These are phyloP conservation scores for Eubucco bourcierii DNA, from an alignment of 2,113 vertebrate genomes.

Conservation along the genomic window DNA sequence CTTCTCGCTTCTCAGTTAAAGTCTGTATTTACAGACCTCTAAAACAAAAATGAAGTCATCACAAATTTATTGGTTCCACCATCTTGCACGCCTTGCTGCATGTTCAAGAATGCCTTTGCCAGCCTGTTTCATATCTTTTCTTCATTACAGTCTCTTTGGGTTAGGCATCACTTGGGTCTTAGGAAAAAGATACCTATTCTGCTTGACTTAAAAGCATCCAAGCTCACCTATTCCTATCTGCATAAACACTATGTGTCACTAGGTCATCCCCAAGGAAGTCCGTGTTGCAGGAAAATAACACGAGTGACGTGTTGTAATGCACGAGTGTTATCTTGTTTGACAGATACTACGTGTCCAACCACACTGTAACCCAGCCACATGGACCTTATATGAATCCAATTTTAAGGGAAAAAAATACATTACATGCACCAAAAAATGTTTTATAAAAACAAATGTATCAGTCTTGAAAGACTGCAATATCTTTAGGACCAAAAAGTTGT, in stretches of 20 bases:
- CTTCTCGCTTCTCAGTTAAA: background rate
- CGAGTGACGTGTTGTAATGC: background rate
- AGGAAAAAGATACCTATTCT: background rate
- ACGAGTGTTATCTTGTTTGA: background rate
- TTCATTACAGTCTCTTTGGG: background rate
- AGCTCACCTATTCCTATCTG: background rate
- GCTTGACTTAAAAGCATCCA: background rate
- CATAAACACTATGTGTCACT: background rate
- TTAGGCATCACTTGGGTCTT: background rate
- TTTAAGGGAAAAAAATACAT: accelerated
- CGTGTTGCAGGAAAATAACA: background rate
- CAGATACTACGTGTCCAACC: background rate
- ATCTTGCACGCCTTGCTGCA: background rate
- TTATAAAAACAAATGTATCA: background rate
- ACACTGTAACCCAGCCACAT: background rate
- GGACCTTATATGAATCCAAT: background rate
- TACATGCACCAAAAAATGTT: background rate
- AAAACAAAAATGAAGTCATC: background rate
- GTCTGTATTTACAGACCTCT: background rate
- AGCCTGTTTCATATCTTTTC: background rate
- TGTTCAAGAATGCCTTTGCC: background rate
- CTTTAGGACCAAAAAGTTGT: background rate
- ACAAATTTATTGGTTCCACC: background rate
- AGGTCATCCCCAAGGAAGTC: background rate
- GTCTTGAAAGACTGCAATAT: background rate